These are phyloP conservation scores for Psephotus haematonotus DNA, from an alignment of 2,113 vertebrate species.

Conservation along the genomic window DNA sequence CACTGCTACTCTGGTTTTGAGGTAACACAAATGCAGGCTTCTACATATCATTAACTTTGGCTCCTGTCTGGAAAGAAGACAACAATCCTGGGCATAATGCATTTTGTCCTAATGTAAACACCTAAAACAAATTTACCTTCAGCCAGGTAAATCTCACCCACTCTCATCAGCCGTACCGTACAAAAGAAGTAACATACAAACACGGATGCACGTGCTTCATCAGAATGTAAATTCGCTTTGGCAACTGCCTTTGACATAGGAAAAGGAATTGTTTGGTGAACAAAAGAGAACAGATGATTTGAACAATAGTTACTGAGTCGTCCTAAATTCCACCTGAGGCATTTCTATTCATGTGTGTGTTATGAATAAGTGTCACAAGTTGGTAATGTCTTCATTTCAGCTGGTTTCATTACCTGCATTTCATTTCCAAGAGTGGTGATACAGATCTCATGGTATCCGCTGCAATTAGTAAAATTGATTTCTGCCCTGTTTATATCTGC, in stretches of 20 bases:
- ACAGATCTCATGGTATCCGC: constrained; percentile 7
- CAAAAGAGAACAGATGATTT: not conserved
- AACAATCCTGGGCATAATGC: not conserved
- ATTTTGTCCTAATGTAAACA: not conserved
- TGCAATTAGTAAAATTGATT: constrained; percentile 36
- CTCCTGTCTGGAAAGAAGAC: not conserved
- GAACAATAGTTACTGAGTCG: not conserved
- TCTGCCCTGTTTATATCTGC: not conserved
- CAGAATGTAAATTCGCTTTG: not conserved
- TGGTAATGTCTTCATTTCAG: constrained; percentile 26
- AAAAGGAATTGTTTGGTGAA: not conserved
- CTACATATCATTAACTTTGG: not conserved
- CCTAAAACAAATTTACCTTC: not conserved
- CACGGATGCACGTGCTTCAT: fast-evolving
- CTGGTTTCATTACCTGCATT: not conserved
- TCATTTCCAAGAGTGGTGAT: not conserved
- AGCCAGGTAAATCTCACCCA: not conserved
- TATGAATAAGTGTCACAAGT: not conserved
- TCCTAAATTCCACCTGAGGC: not conserved
- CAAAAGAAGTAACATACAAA: not conserved
- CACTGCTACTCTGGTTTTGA: not conserved
- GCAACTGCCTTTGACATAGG: not conserved
- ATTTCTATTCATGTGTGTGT: not conserved
- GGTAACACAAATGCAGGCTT: not conserved
- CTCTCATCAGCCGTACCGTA: not conserved